These are phyloP conservation scores for Crossaster papposus DNA, from an alignment of 53 echinoderm and acorn worm genomes.

Conservation along the genomic window DNA sequence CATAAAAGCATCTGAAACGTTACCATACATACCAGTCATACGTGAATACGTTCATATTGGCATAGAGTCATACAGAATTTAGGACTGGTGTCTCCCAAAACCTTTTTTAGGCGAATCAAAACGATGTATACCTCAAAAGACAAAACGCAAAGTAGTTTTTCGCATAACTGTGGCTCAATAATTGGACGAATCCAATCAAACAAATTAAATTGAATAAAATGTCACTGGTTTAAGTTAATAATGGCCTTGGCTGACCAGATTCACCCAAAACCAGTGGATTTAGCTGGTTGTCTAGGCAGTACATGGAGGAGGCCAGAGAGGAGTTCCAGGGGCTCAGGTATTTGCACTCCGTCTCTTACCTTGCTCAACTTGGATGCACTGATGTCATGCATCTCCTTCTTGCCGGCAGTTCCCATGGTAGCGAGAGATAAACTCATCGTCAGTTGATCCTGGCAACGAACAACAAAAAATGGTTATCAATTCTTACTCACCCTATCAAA, in stretches of 20 bases:
- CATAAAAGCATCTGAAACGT: no score
- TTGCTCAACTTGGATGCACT: conserved; percentile 94
- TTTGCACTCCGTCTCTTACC: conserved; percentile 54
- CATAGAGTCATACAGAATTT: no score
- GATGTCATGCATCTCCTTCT: conserved; percentile 87
- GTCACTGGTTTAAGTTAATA: conserved; percentile 88
- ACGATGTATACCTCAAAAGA: conserved; percentile 63
- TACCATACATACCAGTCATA: no score
- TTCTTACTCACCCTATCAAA: neutral
- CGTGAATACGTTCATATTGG: no score
- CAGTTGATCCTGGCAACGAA: conserved; percentile 80
- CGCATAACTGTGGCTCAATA: no score
- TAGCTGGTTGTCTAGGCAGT: conserved; percentile 57
- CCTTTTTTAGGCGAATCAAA: conserved; percentile 21
- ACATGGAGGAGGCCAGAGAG: no score
- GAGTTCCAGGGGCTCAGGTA: neutral
- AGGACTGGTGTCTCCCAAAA: no score
- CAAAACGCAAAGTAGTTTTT: no score
- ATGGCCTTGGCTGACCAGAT: conserved; percentile 18
- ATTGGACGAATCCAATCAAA: neutral
- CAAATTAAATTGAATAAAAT: conserved; percentile 52
- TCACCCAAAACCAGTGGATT: conserved; percentile 81
- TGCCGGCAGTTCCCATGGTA: conserved; percentile 91
- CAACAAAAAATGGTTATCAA: neutral
- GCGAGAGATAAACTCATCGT: conserved; percentile 94